Evolutionary conservation across 2,797 vertebrate genomes (phyloP).

Genomic region (Gymnocypris eckloni): DNA sequence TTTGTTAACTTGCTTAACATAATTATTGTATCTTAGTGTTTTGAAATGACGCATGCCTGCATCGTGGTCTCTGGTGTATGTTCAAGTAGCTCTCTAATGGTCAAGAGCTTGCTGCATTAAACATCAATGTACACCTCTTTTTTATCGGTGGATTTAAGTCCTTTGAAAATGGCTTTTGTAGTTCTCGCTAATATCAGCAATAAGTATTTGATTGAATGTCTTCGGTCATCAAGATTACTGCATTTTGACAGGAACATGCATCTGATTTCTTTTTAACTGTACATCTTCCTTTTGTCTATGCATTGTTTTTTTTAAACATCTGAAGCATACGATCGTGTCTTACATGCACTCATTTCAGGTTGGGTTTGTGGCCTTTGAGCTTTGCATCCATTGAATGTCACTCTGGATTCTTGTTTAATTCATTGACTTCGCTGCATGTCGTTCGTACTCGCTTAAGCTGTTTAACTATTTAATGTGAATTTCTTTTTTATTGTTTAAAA

Average conservation of each 20-base stretch:
- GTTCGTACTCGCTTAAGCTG: constrained; percentile 66
- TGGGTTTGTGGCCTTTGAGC: constrained; percentile 58
- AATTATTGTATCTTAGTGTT: constrained; percentile 71
- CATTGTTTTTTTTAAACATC: constrained; percentile 67
- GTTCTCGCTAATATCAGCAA: constrained; percentile 69
- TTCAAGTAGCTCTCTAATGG: constrained; percentile 59
- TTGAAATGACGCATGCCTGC: constrained; percentile 76
- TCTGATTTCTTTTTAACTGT: constrained; percentile 68
- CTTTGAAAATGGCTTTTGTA: constrained; percentile 54
- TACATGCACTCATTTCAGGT: constrained; percentile 65
- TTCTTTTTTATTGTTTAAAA: constrained; percentile 47
- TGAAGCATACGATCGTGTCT: constrained; percentile 66
- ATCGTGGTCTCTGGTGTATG: constrained; percentile 73
- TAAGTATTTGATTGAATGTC: constrained; percentile 74
- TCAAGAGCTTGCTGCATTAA: constrained; percentile 66
- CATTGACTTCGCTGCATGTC: constrained; percentile 73
- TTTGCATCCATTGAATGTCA: constrained; percentile 39
- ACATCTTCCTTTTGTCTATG: constrained; percentile 75
- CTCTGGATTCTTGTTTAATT: constrained; percentile 54
- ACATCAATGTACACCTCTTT: constrained; percentile 72
- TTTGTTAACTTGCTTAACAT: constrained; percentile 78
- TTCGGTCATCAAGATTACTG: constrained; percentile 68
- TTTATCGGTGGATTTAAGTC: constrained; percentile 70
- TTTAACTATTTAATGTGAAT: constrained; percentile 79
- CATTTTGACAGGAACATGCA: constrained; percentile 65